Evolutionary conservation across 1,140 invertebrate species (phyloP).

Genomic region (Apis dorsata): DNA sequence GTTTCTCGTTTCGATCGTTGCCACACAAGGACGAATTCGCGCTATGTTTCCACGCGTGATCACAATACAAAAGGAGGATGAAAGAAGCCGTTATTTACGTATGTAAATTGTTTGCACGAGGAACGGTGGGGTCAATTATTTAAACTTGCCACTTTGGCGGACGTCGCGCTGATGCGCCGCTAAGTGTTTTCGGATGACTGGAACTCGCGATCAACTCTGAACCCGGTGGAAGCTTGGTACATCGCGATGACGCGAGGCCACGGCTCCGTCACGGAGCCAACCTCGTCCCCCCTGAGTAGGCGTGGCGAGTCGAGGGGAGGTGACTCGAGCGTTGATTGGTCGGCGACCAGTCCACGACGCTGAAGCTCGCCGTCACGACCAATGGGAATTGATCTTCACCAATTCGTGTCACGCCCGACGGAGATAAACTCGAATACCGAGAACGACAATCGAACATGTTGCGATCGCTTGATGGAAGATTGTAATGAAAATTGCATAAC

Average conservation of each 20-base stretch:
- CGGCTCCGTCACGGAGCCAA: neutral
- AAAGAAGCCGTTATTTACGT: constrained; percentile 52
- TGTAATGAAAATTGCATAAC: constrained; percentile 24
- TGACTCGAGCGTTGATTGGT: constrained; percentile 13
- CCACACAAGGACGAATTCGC: constrained; percentile 35
- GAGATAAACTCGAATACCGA: neutral
- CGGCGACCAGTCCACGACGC: neutral
- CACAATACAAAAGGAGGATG: constrained; percentile 33
- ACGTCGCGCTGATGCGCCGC: constrained; percentile 56
- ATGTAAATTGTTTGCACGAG: constrained; percentile 62
- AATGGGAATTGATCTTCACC: neutral
- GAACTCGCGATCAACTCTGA: constrained; percentile 29
- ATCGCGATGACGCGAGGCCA: constrained; percentile 37
- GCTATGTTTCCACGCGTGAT: constrained; percentile 25
- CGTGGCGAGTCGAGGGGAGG: neutral
- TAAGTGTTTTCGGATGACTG: constrained; percentile 68
- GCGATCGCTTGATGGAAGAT: neutral
- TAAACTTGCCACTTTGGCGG: constrained; percentile 46
- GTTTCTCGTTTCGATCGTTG: neutral
- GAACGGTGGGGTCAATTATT: constrained; percentile 65
- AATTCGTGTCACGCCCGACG: constrained; percentile 24
- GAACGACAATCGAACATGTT: neutral
- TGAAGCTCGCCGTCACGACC: neutral
- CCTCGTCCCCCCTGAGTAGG: constrained; percentile 3
- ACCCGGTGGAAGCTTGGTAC: constrained; percentile 19